phyloP scores from a whole-genome alignment of 2,888 invertebrate species.

The Schrankia costaestrigalis region DNA sequence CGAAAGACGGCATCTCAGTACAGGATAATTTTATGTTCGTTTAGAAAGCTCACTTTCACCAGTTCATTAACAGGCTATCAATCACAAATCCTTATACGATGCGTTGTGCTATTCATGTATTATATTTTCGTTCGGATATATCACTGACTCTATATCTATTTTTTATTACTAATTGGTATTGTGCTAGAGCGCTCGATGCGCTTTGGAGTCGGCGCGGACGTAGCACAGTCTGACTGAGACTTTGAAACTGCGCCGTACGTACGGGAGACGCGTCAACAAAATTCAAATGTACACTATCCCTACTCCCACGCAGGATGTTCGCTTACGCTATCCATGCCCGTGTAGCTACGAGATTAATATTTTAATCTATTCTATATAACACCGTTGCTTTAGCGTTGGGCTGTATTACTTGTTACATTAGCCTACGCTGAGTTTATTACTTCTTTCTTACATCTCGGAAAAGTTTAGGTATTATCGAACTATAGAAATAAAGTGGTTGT shows the following conservation, averaged over 20 bases:
- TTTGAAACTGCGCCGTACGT: slow-evolving; percentile 14
- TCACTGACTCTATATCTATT: slow-evolving; percentile 17
- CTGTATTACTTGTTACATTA: too few species aligned
- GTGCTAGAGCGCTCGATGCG: slow-evolving; percentile 12
- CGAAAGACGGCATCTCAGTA: slow-evolving; percentile 67
- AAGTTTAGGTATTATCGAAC: too few species aligned
- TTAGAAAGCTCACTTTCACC: slow-evolving; percentile 67
- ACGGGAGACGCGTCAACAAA: slow-evolving; percentile 37
- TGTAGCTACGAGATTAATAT: too few species aligned
- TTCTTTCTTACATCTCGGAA: too few species aligned
- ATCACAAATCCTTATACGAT: slow-evolving; percentile 48
- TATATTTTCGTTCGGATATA: slow-evolving; percentile 19
- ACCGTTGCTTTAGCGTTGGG: too few species aligned
- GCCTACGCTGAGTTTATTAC: too few species aligned
- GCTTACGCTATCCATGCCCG: slow-evolving; percentile 26
- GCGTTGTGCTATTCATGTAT: slow-evolving; percentile 10
- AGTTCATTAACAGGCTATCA: too few species aligned
- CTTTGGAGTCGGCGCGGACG: slow-evolving; percentile 21
- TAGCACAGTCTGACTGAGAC: slow-evolving; percentile 24
- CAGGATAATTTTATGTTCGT: slow-evolving; percentile 38
- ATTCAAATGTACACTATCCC: slow-evolving; percentile 41
- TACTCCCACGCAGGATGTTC: slow-evolving; percentile 46
- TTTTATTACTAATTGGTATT: slow-evolving; percentile 10
- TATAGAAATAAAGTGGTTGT: too few species aligned
- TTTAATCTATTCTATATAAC: too few species aligned